Conservation (phyloP, 2,888 invertebrate genomes). For the Corythucha ciliata region DNA sequence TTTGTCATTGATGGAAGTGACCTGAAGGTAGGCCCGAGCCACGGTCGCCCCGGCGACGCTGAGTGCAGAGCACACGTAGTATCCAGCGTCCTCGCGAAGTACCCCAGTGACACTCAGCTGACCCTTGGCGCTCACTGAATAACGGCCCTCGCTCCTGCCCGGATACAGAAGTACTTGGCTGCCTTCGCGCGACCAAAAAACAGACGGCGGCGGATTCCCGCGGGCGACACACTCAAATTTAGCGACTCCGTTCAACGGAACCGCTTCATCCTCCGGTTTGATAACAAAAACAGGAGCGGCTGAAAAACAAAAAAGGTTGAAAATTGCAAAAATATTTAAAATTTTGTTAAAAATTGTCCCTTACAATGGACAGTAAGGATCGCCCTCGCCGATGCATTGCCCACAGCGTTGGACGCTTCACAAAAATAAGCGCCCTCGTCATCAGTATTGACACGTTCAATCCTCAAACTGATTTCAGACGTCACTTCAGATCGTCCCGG, state of each 20-base stretch:
- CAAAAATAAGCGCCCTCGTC: conserved; percentile 87
- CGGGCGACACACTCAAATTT: conserved; percentile 84
- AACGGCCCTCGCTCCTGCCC: conserved; percentile 57
- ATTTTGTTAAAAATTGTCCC: not conserved
- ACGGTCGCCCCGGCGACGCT: conserved; percentile 90
- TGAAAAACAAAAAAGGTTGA: conserved; percentile 46
- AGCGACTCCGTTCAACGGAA: conserved; percentile 74
- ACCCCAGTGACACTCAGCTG: conserved; percentile 50
- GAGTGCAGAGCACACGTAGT: conserved; percentile 87
- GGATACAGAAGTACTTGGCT: conserved; percentile 64
- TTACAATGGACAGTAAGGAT: conserved; percentile 81
- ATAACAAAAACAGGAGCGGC: conserved; percentile 77
- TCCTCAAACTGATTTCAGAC: conserved; percentile 68
- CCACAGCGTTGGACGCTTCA: conserved; percentile 82
- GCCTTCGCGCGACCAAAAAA: conserved; percentile 94
- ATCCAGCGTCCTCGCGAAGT: conserved; percentile 62
- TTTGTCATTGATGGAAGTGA: conserved; percentile 63
- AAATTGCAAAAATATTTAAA: not conserved
- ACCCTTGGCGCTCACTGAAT: conserved; percentile 54
- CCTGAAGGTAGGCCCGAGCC: conserved; percentile 77
- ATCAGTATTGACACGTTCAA: conserved; percentile 68
- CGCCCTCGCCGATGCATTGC: conserved; percentile 73
- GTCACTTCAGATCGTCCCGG: conserved; percentile 62
- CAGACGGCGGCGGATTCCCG: conserved; percentile 83
- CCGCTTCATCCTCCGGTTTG: conserved; percentile 77